Evolutionary conservation across 1,140 invertebrate genomes (phyloP), one percentile per base, ranked within the genome.

Genomic region (Drosophila gunungcola): DNA sequence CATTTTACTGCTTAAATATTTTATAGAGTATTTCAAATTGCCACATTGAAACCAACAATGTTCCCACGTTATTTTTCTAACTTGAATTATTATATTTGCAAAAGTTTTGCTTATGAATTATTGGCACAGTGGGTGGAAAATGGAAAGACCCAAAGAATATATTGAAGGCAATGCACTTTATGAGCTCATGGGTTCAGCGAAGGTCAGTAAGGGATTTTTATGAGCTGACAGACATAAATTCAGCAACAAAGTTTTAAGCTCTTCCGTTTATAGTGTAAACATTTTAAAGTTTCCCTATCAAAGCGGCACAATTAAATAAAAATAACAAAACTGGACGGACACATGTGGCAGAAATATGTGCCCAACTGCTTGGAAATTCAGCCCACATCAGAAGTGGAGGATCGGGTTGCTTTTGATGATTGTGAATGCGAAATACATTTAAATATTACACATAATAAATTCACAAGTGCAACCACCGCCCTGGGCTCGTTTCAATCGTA

Each of bases 61-160:
- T 1, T 13, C 12, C 10, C 25, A n/a, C 16, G 12, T 41, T 70
- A 64, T 75, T 79, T 67, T 77, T 78, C 69, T 60, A 77, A 78
- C 52, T 81, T 85, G 83, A 86, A 78, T 85, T 85, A 86, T 85
- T 85, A 75, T 81, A 86, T 85, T 85, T 85, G 82, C 51, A 64
- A 82, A 85, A 85, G 74, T 82, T 85, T 74, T 82, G 65, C 78
- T 85, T 88, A 88, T 85, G 83, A 85, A 78, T 88, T 88, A 85
- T 85, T 77, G 63, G 52, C 51, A 39, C 39, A 34, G 34, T 42
- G 45, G 46, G 16, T 65, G 69, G 29, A 13, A n/a, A 25, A 38
- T 25, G 9, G 43, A 21, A 54, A 27, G 43, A 10, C 12, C 2
- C 52, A 0, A 12, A 27, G 12, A 48, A 36, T 21, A 48, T 49